Conservation (phyloP, 1,140 invertebrate genomes). For the Bacillus rossius region DNA sequence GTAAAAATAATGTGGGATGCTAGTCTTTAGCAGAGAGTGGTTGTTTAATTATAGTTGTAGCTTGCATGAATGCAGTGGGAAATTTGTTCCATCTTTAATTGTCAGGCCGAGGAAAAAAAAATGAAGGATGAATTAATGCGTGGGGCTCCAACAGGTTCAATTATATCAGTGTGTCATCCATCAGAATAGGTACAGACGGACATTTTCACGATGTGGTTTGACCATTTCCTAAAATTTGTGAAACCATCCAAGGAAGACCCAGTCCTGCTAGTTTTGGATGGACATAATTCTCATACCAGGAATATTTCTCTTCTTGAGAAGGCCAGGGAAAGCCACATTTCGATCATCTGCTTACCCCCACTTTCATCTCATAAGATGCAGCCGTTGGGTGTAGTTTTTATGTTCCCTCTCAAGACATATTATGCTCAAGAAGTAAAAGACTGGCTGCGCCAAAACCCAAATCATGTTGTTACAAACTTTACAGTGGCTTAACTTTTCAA, state of each 20-base stretch:
- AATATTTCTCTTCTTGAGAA: constrained; percentile 19
- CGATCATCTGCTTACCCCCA: constrained; percentile 29
- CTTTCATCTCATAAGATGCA: constrained; percentile 39
- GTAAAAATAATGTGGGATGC: constrained; percentile 16
- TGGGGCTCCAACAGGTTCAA: constrained; percentile 23
- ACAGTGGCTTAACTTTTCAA: background rate
- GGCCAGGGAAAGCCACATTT: constrained; percentile 21
- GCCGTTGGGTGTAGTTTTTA: constrained; percentile 37
- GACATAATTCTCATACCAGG: background rate
- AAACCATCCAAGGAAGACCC: constrained; percentile 24
- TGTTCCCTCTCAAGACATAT: constrained; percentile 35
- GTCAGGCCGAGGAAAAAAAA: constrained; percentile 33
- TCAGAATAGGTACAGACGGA: constrained; percentile 36
- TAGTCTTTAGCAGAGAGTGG: constrained; percentile 33
- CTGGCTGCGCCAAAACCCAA: background rate
- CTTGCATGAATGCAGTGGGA: constrained; percentile 34
- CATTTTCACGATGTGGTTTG: constrained; percentile 35
- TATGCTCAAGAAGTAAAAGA: constrained; percentile 29
- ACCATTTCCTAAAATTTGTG: constrained; percentile 28
- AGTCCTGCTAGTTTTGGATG: constrained; percentile 13
- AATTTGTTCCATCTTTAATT: constrained; percentile 31
- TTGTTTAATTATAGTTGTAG: constrained; percentile 28
- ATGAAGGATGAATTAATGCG: constrained; percentile 20
- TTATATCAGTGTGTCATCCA: constrained; percentile 23
- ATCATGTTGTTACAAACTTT: background rate